phyloP scores from a whole-genome alignment of 2,113 vertebrate genomes.

The Rhinolophus sinicus region DNA sequence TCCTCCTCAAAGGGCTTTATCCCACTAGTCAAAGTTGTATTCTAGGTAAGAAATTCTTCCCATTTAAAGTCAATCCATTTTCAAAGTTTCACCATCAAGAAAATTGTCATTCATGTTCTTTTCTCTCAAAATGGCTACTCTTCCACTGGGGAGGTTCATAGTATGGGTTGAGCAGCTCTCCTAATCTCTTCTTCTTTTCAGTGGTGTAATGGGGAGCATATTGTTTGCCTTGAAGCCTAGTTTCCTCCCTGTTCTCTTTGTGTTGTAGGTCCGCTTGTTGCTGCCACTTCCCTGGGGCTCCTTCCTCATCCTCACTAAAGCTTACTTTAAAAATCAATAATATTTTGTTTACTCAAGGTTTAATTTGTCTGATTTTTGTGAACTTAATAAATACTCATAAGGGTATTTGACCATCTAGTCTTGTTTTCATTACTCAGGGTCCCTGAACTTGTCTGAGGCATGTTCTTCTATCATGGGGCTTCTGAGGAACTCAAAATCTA shows the following conservation, averaged over 20 bases:
- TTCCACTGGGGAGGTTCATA: constrained; percentile 90
- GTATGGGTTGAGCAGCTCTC: constrained; percentile 83
- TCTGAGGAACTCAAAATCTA: neutral
- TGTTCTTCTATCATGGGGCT: neutral
- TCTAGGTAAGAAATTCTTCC: constrained; percentile 83
- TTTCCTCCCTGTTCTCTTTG: constrained; percentile 67
- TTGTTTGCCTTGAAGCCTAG: constrained; percentile 55
- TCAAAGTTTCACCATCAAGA: constrained; percentile 78
- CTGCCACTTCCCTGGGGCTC: constrained; percentile 63
- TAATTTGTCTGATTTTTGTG: neutral
- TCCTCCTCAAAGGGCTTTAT: constrained; percentile 80
- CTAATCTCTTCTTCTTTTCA: constrained; percentile 85
- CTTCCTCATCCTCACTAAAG: constrained; percentile 60
- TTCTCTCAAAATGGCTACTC: constrained; percentile 78
- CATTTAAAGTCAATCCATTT: constrained; percentile 56
- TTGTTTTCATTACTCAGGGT: neutral
- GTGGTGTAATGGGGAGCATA: constrained; percentile 40
- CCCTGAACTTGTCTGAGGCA: neutral
- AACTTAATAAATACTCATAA: neutral
- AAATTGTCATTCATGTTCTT: constrained; percentile 69
- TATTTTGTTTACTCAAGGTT: neutral
- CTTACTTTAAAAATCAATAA: neutral
- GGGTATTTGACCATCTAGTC: neutral
- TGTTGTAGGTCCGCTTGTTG: constrained; percentile 71
- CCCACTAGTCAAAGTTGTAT: constrained; percentile 85